A percentile compares a stretch with the other conserved stretches of the same genome.
Conservation (phyloP, 2,113 vertebrate genomes). For the Hyaena hyaena region DNA sequence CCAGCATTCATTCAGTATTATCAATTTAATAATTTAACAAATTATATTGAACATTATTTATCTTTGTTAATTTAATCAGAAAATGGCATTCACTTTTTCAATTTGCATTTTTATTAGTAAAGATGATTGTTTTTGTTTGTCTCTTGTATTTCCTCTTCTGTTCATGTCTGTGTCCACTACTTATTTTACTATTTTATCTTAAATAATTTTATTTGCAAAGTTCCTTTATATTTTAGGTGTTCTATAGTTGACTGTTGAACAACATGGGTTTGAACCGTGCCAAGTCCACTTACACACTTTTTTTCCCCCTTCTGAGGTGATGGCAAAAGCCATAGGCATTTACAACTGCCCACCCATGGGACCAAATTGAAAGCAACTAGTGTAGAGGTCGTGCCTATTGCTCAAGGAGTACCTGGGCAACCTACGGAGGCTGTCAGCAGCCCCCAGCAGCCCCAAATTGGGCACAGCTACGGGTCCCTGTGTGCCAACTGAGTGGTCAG, state of each 20-base stretch:
- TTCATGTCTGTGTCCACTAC: background rate
- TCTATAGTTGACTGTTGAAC: background rate
- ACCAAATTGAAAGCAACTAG: background rate
- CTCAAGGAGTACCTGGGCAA: background rate
- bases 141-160: constrained; percentile 4
- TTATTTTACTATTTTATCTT: constrained; percentile 16
- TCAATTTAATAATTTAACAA: constrained; percentile 7
- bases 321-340: background rate
- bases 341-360: background rate
- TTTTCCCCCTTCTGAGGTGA: background rate
- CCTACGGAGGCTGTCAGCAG: background rate
- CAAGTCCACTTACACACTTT: background rate
- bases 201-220: constrained; percentile 35
- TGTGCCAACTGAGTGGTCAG: background rate
- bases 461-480: background rate
- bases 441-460: background rate
- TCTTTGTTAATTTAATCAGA: background rate
- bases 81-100: background rate
- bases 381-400: background rate
- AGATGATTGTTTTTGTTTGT: background rate
- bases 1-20: background rate
- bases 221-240: constrained; percentile 9
- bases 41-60: background rate
- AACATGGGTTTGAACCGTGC: background rate
- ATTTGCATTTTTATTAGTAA: constrained; percentile 1